A percentile compares a stretch with the other conserved stretches of the same genome.
Conservation (phyloP, 2,113 vertebrate species). For the Charina bottae region DNA sequence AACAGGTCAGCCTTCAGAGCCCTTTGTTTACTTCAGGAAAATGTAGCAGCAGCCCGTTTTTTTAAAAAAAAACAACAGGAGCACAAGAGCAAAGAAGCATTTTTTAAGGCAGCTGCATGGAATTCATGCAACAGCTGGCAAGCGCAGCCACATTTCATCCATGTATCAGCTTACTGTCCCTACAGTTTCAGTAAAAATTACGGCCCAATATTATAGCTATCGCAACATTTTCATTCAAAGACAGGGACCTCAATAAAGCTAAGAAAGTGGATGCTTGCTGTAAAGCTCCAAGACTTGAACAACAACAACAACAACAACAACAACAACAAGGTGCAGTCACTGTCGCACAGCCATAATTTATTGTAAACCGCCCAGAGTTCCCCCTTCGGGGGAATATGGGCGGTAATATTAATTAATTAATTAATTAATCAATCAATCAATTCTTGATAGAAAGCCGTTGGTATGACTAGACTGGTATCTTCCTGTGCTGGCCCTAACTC, state of each 20-base stretch:
- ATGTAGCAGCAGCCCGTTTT: background rate
- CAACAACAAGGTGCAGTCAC: background rate
- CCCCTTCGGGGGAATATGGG: no score
- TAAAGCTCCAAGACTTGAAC: background rate
- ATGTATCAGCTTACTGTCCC: background rate
- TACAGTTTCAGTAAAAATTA: slow-evolving; percentile 12
- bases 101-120: slow-evolving; percentile 45
- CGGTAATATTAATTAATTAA: no score
- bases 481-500: background rate
- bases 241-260: background rate
- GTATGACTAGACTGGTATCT: no score
- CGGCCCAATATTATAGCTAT: background rate
- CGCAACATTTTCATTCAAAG: background rate
- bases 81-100: background rate
- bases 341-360: no score
- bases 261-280: background rate
- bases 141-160: slow-evolving; percentile 57
- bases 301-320: background rate
- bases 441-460: background rate
- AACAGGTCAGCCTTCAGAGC: background rate
- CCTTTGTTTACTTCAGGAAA: background rate
- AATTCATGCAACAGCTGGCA: slow-evolving; percentile 31
- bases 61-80: background rate
- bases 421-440: no score
- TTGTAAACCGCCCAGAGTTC: no score